Percentiles rank a stretch among this genome's conserved stretches.
Conservation (phyloP, 2,888 invertebrate genomes). For the Nebria salina region DNA sequence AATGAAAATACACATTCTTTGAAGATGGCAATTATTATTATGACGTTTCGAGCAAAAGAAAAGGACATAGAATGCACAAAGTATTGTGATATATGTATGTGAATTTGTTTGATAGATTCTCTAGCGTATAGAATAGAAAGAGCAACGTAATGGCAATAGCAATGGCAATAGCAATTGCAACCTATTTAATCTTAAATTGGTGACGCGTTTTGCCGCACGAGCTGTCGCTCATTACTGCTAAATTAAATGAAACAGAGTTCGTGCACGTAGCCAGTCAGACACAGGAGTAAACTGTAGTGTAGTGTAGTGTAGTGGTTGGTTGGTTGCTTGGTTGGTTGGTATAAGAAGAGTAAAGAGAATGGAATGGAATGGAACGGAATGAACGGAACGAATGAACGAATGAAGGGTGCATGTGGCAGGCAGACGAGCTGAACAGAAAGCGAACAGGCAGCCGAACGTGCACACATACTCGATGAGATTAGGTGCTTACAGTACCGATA, state of each 20-base stretch:
- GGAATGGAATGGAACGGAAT: not conserved
- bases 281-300: not conserved
- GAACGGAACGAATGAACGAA: not conserved
- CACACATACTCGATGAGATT: conserved; percentile 37
- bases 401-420: not conserved
- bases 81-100: not conserved
- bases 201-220: conserved; percentile 44
- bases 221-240: conserved; percentile 49
- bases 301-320: no score
- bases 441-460: not conserved
- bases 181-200: conserved; percentile 44
- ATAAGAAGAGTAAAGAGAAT: not conserved
- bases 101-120: no score
- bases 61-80: not conserved
- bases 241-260: conserved; percentile 52
- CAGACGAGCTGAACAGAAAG: not conserved
- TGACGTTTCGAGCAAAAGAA: not conserved
- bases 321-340: conserved; percentile 32
- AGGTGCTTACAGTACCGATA: conserved; percentile 42
- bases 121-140: no score
- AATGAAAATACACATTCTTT: not conserved
- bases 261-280: conserved; percentile 48
- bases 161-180: no score
- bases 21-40: not conserved
- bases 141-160: no score